Evolutionary conservation across 2,113 vertebrate genomes (phyloP).

Genomic region (Mus spicilegus): DNA sequence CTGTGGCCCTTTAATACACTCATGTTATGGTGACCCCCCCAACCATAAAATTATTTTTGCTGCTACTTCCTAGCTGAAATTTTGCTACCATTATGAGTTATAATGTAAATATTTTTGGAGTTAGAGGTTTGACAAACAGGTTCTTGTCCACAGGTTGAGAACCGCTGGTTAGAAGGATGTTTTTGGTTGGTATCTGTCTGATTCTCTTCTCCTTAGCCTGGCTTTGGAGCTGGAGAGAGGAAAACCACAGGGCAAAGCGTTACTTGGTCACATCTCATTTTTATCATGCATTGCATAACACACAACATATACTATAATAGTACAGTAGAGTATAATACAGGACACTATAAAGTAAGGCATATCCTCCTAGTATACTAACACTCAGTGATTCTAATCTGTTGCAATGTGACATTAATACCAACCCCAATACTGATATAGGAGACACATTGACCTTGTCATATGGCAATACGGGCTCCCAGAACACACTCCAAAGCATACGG

Average conservation of each 20-base stretch:
- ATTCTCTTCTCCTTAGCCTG: neutral
- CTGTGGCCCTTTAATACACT: neutral
- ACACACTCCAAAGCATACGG: neutral
- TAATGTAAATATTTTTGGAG: neutral
- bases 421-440: neutral
- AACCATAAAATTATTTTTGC: neutral
- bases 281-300: neutral
- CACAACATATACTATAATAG: neutral
- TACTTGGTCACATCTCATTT: neutral
- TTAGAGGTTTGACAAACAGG: neutral
- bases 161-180: neutral
- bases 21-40: neutral
- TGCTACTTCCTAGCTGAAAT: neutral
- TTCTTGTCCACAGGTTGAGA: neutral
- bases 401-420: neutral
- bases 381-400: neutral
- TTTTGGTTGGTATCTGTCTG: neutral
- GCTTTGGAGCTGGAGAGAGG: neutral
- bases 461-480: neutral
- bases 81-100: neutral
- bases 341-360: no score
- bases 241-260: neutral
- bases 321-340: no score
- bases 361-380: no score
- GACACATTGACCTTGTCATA: neutral